These are phyloP conservation scores for Actinia equina DNA, from an alignment of 64 coral and sea anemone genomes.

Conservation along the genomic window DNA sequence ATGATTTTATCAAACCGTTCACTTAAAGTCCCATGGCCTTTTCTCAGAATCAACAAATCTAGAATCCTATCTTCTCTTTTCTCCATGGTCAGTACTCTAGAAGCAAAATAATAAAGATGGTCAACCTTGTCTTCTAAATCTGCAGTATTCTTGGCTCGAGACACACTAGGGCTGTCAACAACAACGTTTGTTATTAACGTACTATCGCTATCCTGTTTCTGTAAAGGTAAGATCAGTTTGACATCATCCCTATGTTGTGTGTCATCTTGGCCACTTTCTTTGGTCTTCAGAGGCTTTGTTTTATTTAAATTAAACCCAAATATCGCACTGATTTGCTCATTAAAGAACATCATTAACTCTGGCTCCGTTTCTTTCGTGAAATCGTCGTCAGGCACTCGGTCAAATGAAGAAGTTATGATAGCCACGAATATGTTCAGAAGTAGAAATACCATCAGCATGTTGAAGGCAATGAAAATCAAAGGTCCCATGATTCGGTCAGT, in stretches of 20 bases:
- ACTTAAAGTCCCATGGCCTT: neutral
- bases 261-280: neutral
- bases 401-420: slow-evolving; percentile 49
- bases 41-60: neutral
- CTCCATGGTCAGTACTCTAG: neutral
- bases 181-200: neutral
- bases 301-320: slow-evolving; percentile 28
- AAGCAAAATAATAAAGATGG: neutral
- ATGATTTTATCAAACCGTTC: neutral
- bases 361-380: slow-evolving; percentile 29
- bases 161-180: neutral
- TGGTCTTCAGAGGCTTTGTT: slow-evolving; percentile 3
- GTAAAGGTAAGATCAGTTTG: neutral
- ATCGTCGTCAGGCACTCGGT: neutral
- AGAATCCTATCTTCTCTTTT: neutral
- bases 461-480: slow-evolving; percentile 24
- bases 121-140: slow-evolving; percentile 8
- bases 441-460: slow-evolving; percentile 40
- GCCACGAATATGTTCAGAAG: slow-evolving; percentile 51
- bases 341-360: slow-evolving; percentile 30
- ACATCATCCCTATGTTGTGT: neutral
- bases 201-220: neutral
- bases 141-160: neutral
- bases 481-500: slow-evolving; percentile 32
- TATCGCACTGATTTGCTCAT: neutral